phyloP scores from a whole-genome alignment of 2,113 vertebrate species.

The Ammospiza caudacuta region DNA sequence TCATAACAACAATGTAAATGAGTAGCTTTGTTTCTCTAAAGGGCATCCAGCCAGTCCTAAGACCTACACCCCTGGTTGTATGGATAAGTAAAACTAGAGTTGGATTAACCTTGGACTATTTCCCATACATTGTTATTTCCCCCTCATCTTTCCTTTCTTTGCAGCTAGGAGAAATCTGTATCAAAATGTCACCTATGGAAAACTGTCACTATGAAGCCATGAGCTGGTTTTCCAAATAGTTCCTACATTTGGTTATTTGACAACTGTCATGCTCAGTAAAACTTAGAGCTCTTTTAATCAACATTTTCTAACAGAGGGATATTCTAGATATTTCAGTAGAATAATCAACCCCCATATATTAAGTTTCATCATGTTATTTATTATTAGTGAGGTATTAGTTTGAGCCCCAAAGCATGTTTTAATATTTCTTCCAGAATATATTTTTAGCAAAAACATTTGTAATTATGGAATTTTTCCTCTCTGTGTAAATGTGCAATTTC shows the following conservation, averaged over 20 bases:
- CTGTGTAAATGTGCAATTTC: not conserved
- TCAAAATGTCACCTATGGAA: not conserved
- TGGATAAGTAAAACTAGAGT: not conserved
- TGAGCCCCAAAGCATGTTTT: not conserved
- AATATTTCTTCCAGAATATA: not conserved
- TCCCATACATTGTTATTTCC: not conserved
- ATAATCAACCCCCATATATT: not conserved
- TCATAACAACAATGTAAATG: conserved; percentile 31
- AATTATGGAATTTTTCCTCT: not conserved
- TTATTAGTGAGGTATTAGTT: not conserved
- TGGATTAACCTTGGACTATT: not conserved
- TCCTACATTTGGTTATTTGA: not conserved
- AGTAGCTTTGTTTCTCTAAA: conserved; percentile 5
- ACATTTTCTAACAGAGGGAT: not conserved
- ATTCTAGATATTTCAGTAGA: not conserved
- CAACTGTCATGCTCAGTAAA: not conserved
- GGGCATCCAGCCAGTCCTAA: not conserved
- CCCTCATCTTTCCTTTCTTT: not conserved
- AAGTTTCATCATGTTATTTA: not conserved
- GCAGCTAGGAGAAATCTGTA: not conserved
- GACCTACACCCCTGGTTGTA: not conserved
- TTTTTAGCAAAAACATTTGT: conserved; percentile 26
- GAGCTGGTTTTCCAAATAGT: not conserved
- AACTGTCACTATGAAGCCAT: not conserved
- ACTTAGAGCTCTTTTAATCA: not conserved